These are phyloP conservation scores for Papilio helenus DNA, from an alignment of 1,140 invertebrate genomes.

Conservation along the genomic window DNA sequence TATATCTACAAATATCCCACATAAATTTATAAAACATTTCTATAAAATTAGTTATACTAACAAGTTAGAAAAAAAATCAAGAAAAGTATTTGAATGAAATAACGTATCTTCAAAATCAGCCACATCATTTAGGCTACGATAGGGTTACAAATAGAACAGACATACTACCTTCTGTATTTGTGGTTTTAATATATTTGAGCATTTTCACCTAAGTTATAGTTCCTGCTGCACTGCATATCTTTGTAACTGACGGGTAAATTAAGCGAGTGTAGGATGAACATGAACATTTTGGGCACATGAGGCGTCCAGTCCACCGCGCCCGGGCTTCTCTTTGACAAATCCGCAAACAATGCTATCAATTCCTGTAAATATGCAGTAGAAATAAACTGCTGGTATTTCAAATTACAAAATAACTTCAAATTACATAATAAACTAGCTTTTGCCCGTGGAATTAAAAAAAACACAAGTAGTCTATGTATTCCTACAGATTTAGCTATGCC, in stretches of 20 bases:
- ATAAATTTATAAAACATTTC: background rate
- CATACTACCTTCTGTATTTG: too few species aligned
- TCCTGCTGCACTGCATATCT: slow-evolving; percentile 66
- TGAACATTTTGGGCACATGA: slow-evolving; percentile 92
- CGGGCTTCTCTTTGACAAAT: slow-evolving; percentile 89
- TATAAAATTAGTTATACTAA: background rate
- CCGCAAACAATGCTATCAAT: slow-evolving; percentile 89
- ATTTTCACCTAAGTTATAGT: slow-evolving; percentile 57
- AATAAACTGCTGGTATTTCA: background rate
- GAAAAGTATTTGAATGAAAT: too few species aligned
- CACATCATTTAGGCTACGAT: too few species aligned
- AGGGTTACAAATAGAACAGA: too few species aligned
- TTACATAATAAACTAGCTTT: too few species aligned
- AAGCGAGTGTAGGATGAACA: slow-evolving; percentile 89
- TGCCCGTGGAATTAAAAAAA: too few species aligned
- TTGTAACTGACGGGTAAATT: slow-evolving; percentile 92
- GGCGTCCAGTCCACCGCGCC: slow-evolving; percentile 95
- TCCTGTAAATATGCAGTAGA: slow-evolving; percentile 76
- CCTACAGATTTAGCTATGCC: too few species aligned
- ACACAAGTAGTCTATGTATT: too few species aligned
- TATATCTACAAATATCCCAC: slow-evolving; percentile 73
- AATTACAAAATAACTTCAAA: too few species aligned
- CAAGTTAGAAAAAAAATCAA: background rate
- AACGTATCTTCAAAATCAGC: too few species aligned
- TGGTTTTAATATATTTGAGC: background rate